phyloP scores from a whole-genome alignment of 2,797 vertebrate genomes.

The Spatula clypeata region DNA sequence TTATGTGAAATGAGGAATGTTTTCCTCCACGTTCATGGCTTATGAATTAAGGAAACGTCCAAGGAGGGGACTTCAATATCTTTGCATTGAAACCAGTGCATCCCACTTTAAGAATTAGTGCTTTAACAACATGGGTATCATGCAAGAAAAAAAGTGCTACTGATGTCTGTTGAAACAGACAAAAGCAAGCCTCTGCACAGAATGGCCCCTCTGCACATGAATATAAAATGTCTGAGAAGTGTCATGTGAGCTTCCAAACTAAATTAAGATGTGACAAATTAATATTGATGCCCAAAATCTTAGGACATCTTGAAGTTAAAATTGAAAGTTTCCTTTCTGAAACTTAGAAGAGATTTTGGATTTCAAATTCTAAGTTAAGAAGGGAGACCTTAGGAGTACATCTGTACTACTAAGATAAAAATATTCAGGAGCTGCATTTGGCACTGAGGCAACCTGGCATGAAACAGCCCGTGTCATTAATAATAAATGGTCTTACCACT shows the following conservation, averaged over 20 bases:
- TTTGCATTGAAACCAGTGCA: neutral
- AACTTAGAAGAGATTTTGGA: neutral
- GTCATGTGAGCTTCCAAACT: neutral
- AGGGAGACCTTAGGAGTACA: neutral
- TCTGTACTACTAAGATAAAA: neutral
- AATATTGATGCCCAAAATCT: neutral
- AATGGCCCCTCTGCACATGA: neutral
- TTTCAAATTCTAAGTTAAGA: neutral
- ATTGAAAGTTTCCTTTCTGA: neutral
- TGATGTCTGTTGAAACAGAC: neutral
- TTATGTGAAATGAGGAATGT: neutral
- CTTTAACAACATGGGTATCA: neutral
- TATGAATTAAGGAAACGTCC: fast-evolving
- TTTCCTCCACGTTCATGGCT: neutral
- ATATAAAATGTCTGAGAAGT: neutral
- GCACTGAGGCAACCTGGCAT: neutral
- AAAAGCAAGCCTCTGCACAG: neutral
- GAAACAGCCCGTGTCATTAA: neutral
- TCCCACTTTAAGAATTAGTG: neutral
- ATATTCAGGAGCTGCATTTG: neutral
- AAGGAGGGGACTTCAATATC: neutral
- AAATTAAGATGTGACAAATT: neutral
- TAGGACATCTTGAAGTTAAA: neutral
- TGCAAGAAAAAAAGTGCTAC: neutral
- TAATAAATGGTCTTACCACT: neutral